Base-by-base conservation (phyloP, 1,140 invertebrate genomes). In the Saccostrea echinata region DNA sequence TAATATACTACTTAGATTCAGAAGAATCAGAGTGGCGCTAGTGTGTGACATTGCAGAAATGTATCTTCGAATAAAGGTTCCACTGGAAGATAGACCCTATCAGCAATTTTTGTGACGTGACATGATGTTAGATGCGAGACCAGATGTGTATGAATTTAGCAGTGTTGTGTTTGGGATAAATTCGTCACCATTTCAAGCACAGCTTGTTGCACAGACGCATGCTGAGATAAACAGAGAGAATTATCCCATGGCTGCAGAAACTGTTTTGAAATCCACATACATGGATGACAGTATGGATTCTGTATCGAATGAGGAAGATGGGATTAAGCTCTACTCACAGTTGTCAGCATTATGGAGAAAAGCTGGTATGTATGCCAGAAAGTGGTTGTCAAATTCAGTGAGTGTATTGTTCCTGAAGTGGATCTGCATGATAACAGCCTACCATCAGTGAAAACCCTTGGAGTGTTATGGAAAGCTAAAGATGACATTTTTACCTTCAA, bases 1-100 rank as follows among this genome's bases (percentile, higher is more conserved):
- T 71, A 89, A 88, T 57, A 88, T 92, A 0, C 76, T 93, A 16
- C 27, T 92, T 0, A 61, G 90, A n/a, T 93, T 93, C 86, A 85
- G 92, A 53, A 81, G 76, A 27, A 52, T 86, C 1, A 30, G 61
- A 27, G 84, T 92, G 21, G 91, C 91, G 6, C 35, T 91, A 4
- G 85, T 84, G 9, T 88, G 85, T 55, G 88, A 90, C 33, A 89
- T 90, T 33, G 68, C 43, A 21, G 80, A 91, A 86, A 88, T 89
- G 86, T 90, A 89, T 80, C 24, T 90, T 3, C 76, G 53, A 76
- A 86, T 91, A 1, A 76, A 68, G 12, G 84, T 89, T 11, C 9
- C 52, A 16, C n/a, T 0, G 16, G n/a, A 83, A 16, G 86, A 91
- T 55, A 82, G 86, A 81, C n/a, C 27, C 6, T 86, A 80, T 57